These are phyloP conservation scores for Hylomyscus alleni DNA, from an alignment of 2,797 vertebrate genomes.

Conservation along the genomic window DNA sequence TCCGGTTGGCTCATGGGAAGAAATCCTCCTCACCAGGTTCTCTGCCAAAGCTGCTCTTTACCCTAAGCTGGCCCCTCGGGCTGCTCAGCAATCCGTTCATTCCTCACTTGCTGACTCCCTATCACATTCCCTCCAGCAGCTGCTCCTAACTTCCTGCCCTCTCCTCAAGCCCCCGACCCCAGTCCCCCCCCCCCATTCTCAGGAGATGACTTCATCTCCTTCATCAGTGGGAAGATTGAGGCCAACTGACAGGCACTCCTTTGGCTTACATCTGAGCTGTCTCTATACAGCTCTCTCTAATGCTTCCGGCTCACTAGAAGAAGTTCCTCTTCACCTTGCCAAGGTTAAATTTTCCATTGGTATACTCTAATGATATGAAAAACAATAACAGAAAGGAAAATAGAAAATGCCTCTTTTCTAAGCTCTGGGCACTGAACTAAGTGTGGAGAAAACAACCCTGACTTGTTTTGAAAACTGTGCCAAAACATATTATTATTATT, in stretches of 20 bases:
- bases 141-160: constrained; percentile 80
- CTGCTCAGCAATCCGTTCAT: constrained; percentile 78
- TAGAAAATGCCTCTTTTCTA: background rate
- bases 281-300: constrained; percentile 61
- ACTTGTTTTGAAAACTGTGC: constrained; percentile 39
- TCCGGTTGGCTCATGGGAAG: constrained; percentile 58
- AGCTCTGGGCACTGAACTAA: background rate
- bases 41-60: constrained; percentile 73
- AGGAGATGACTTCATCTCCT: constrained; percentile 83
- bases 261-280: constrained; percentile 41
- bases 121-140: constrained; percentile 83
- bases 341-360: constrained; percentile 52
- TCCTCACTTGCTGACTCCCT: constrained; percentile 78
- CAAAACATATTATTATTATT: background rate
- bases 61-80: constrained; percentile 75
- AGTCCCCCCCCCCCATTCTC: constrained; percentile 77
- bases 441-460: constrained; percentile 37
- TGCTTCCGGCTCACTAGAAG: constrained; percentile 47
- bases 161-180: constrained; percentile 77
- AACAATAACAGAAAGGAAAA: background rate
- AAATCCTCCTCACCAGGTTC: constrained; percentile 35
- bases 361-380: constrained; percentile 40
- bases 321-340: constrained; percentile 57
- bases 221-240: constrained; percentile 73
- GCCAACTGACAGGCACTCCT: constrained; percentile 64